Base-by-base conservation (phyloP, 2,888 invertebrate species). In the Cosmorhoe ocellata region DNA sequence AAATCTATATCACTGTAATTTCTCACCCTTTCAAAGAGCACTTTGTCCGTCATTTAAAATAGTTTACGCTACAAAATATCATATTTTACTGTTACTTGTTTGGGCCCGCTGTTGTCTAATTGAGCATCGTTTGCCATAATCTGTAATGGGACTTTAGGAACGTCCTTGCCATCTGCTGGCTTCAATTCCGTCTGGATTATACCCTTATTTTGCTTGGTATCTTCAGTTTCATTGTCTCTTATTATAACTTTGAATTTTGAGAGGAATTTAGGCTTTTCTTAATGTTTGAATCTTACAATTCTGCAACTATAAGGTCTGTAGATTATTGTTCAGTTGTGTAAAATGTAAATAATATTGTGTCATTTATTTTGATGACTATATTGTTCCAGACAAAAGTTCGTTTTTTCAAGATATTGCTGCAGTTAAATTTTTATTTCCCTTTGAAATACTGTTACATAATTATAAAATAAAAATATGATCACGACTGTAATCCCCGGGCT, bases 51-150 rank as follows among this genome's bases (percentile, higher is more conserved):
- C 33, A 51, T 51, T 51, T 46, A 42, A 51, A 51, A 51, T 51
- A 51, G 51, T 51, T 51, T 51, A 46, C 51, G 38, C 24, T 22
- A 38, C 51, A 41, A 51, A 51, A 51, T 42, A 46, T 51, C 37
- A 50, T 41, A 41, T 51, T 45, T 51, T 39, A 42, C 33, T 43
- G 41, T 32, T 24, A 42, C 46, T 52, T 50, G 50, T 50, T 47
- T 26, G 45, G 8, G 26, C 44, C 45, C 45, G 42, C 57, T 56
- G 61, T 54, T 59, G 57, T 56, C 53, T 59, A 61, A 61, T 59
- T 59, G 55, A 36, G 48, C 52, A 51, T 57, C 57, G 53, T 57
- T 57, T 57, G 40, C 50, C 44, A 39, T 56, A 52, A 58, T 50
- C 52, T 56, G 42, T 59, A 50, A 51, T 48, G 43, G 36, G 27